Base-by-base conservation (phyloP, 2,113 vertebrate species). In the Actenoides lindsayi region DNA sequence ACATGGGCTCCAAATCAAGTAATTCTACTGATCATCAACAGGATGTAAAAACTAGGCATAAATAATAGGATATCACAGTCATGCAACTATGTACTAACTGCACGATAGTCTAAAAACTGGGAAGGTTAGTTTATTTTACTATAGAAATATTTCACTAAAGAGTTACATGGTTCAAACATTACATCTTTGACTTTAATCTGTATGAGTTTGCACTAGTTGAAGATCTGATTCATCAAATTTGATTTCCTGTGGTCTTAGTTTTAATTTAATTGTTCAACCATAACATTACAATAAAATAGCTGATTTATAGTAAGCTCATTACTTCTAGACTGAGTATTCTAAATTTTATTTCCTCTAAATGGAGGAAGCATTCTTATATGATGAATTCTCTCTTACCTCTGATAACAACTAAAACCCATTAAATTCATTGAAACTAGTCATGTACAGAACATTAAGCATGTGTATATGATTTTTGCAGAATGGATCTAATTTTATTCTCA, bases 261-360 rank as follows among this genome's bases (percentile, higher is more conserved):
- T 92, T 84, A 89, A 83, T 86, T 70, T 93, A 88, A 79, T 92
- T 92, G 39, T 77, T 83, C 85, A 75, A 21, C 48, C 48, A 53
- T 57, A 83, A 3, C 41, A 63, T 75, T 81, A 39, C 42, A 95
- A 81, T 70, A 68, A 90, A 90, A 81, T 33, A 86, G 10, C 11
- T 91, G 83, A 79, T 95, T 90, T 93, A 93, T 78, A 78, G 57
- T 21, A 90, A 92, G 6, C n/a, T 13, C n/a, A 64, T 94, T 92
- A 60, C 56, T 83, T 90, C 41, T 78, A 82, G 24, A 53, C 33
- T 69, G 7, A 57, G 17, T 42, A 53, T 39, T 71, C 92, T 90
- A 90, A 75, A 83, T 89, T 95, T 81, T 94, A 87, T 90, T 90
- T 83, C 65, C 16, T 78, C 80, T 83, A 89, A 89, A 75, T 7